Percentiles rank a stretch among this genome's conserved stretches.
phyloP scores from a whole-genome alignment of 2,113 vertebrate genomes.

The Lichenostomus cassidix region DNA sequence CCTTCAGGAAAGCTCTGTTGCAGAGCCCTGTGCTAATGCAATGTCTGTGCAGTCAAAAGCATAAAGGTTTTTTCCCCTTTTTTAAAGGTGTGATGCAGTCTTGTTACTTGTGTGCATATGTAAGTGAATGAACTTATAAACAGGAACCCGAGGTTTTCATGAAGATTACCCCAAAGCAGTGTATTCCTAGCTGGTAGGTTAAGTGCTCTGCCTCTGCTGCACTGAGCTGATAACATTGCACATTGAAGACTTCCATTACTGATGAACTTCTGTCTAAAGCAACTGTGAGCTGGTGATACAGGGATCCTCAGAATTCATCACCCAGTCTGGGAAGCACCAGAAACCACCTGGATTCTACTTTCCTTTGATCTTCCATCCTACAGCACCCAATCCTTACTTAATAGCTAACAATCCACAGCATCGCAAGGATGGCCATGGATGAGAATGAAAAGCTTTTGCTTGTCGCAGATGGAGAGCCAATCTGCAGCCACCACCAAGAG shows the following conservation, averaged over 20 bases:
- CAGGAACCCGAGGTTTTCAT: rapidly evolving
- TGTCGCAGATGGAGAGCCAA: not conserved
- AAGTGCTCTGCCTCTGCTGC: not conserved
- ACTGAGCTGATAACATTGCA: not conserved
- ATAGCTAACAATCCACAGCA: not conserved
- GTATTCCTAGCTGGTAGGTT: not conserved
- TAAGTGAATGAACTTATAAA: not conserved
- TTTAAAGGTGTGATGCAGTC: not conserved
- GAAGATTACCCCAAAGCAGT: not conserved
- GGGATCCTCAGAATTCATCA: not conserved
- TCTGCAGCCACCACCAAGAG: rapidly evolving
- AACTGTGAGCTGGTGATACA: not conserved
- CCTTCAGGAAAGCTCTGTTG: not conserved
- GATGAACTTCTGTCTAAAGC: not conserved
- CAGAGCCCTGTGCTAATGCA: not conserved
- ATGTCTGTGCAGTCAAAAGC: not conserved
- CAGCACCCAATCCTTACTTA: not conserved
- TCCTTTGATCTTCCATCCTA: not conserved
- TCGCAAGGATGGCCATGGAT: not conserved
- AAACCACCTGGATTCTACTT: not conserved
- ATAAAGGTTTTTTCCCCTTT: not conserved
- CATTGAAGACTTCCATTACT: not conserved
- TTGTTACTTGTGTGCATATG: rapidly evolving
- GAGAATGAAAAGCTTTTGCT: not conserved
- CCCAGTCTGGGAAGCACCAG: not conserved